These are phyloP conservation scores for Astur gentilis DNA, from an alignment of 2,113 vertebrate species.

Conservation along the genomic window DNA sequence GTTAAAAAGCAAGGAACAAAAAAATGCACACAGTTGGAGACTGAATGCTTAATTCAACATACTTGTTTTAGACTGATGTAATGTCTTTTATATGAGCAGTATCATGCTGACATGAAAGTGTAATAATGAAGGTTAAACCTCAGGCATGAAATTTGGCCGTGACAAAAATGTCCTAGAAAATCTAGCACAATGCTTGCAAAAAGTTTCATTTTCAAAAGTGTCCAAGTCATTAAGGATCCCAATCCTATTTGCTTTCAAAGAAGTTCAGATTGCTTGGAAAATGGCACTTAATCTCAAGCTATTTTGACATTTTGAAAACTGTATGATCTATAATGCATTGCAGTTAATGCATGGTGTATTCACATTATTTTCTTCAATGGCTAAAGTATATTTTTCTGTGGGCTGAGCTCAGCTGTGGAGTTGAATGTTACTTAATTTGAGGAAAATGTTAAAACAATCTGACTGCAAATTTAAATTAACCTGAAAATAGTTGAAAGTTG, in stretches of 20 bases:
- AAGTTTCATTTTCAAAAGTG: neutral
- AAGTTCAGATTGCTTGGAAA: neutral
- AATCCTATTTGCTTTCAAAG: neutral
- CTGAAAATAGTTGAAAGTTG: neutral
- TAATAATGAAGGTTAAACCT: neutral
- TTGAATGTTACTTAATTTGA: neutral
- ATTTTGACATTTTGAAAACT: neutral
- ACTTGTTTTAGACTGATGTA: neutral
- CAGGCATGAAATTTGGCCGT: neutral
- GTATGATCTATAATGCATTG: neutral
- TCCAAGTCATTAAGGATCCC: neutral
- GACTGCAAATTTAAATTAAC: neutral
- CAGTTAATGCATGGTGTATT: neutral
- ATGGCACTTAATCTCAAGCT: neutral
- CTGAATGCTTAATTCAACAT: constrained; percentile 5
- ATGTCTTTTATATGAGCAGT: neutral
- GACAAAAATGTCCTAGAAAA: neutral
- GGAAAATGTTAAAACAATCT: neutral
- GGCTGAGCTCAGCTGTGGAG: neutral
- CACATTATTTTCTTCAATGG: neutral
- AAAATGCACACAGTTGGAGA: neutral
- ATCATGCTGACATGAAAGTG: neutral
- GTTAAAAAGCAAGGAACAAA: neutral
- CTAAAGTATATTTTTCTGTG: neutral
- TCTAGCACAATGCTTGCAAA: neutral